Evolutionary conservation across 1,140 invertebrate genomes (phyloP).

Genomic region (Rhagoletis pomonella): DNA sequence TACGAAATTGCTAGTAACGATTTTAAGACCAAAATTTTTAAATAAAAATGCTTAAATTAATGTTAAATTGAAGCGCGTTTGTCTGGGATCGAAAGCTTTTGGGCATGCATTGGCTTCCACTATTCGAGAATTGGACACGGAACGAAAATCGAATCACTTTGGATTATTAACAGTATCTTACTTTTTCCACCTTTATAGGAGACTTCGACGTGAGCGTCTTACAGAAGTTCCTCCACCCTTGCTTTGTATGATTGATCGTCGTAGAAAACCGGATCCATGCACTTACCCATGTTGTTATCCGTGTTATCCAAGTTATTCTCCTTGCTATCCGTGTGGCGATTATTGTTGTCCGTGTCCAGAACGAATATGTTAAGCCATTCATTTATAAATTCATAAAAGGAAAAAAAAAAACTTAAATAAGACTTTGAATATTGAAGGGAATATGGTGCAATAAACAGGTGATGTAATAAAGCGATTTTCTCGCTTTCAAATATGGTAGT

Average conservation of each 20-base stretch:
- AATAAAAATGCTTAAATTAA: slow-evolving; percentile 5
- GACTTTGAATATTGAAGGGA: too few relatives aligned
- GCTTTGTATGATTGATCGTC: slow-evolving; percentile 56
- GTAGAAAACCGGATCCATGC: slow-evolving; percentile 55
- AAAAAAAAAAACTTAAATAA: slow-evolving; percentile 20
- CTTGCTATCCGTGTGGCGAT: slow-evolving; percentile 39
- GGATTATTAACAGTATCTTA: neutral
- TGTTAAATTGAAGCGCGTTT: neutral
- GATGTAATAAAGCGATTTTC: too few relatives aligned
- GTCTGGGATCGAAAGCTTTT: neutral
- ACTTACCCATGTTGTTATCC: slow-evolving; percentile 21
- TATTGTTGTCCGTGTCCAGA: slow-evolving; percentile 39
- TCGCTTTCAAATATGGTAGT: too few relatives aligned
- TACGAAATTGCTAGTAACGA: slow-evolving; percentile 15
- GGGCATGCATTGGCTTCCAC: slow-evolving; percentile 8
- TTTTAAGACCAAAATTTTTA: neutral
- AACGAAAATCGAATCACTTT: slow-evolving; percentile 18
- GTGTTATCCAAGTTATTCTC: slow-evolving; percentile 22
- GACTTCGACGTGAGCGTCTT: neutral
- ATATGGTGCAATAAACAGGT: too few relatives aligned
- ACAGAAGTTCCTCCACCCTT: slow-evolving; percentile 53
- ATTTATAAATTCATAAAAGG: slow-evolving; percentile 21
- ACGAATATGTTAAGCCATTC: slow-evolving; percentile 55
- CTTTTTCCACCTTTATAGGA: neutral
- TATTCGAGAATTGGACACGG: slow-evolving; percentile 50